Evolutionary conservation across 1,140 invertebrate genomes (phyloP).

Genomic region (Trichonephila clavata): DNA sequence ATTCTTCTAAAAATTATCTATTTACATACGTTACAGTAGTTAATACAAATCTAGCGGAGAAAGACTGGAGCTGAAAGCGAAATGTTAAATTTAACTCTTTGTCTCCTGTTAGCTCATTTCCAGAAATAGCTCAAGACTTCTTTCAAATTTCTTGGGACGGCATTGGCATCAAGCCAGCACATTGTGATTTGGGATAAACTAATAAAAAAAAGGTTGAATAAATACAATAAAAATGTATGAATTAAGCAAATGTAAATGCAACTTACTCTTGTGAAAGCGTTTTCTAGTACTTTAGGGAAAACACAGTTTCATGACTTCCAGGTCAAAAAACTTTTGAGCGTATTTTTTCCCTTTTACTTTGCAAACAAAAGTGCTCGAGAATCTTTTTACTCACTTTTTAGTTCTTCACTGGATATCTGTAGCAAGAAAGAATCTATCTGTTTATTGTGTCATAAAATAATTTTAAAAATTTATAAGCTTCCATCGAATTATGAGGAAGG

Average conservation of each 20-base stretch:
- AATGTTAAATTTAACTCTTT: slow-evolving; percentile 66
- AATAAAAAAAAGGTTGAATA: neutral
- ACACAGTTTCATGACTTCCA: slow-evolving; percentile 37
- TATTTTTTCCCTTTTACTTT: neutral
- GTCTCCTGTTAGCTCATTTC: neutral
- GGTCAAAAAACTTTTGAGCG: slow-evolving; percentile 43
- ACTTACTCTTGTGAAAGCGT: slow-evolving; percentile 9
- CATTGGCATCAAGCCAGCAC: neutral
- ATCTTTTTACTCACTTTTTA: neutral
- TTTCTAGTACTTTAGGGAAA: slow-evolving; percentile 48
- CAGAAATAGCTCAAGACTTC: slow-evolving; percentile 31
- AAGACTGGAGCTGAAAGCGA: neutral
- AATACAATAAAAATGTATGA: slow-evolving; percentile 21
- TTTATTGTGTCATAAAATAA: neutral
- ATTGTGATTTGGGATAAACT: neutral
- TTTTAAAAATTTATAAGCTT: no score
- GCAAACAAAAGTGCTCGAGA: neutral
- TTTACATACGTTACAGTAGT: neutral
- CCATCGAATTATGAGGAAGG: no score
- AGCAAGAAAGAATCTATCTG: neutral
- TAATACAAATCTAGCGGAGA: neutral
- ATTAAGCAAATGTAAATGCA: slow-evolving; percentile 62
- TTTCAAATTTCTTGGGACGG: neutral
- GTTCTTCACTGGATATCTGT: neutral
- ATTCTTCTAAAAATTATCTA: no score